These are phyloP conservation scores for Nannoperca obscura DNA, from an alignment of 2,797 vertebrate genomes.

Conservation along the genomic window DNA sequence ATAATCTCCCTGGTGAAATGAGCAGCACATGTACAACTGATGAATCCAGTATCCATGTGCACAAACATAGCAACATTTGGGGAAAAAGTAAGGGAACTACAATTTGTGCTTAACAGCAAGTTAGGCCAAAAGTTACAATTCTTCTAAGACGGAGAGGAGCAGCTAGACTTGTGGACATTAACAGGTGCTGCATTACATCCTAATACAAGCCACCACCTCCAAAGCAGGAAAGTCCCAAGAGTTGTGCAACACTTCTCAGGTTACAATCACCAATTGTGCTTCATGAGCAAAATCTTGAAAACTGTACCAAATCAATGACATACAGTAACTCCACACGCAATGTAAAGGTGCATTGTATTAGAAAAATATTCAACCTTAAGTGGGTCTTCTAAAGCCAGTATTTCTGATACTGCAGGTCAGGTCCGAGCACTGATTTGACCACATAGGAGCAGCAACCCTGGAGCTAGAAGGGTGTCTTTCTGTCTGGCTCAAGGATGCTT, in stretches of 20 bases:
- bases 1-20: slow-evolving; percentile 4
- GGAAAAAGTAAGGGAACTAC: background rate
- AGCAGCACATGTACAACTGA: background rate
- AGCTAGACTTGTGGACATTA: background rate
- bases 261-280: background rate
- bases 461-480: background rate
- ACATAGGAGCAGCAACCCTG: background rate
- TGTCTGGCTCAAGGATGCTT: background rate
- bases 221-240: background rate
- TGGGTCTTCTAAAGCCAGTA: too few relatives aligned
- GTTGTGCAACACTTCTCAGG: background rate
- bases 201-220: background rate
- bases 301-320: background rate
- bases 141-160: background rate
- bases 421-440: background rate
- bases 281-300: background rate
- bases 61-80: background rate
- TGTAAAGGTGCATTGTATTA: background rate
- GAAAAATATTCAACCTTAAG: background rate
- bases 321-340: background rate
- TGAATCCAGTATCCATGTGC: slow-evolving; percentile 20
- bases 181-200: background rate
- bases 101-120: background rate
- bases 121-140: background rate
- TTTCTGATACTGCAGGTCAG: background rate